Percentiles rank a stretch among this genome's conserved stretches.
Evolutionary conservation across 2,888 invertebrate genomes (phyloP).

Genomic region (Andrena bicolor): DNA sequence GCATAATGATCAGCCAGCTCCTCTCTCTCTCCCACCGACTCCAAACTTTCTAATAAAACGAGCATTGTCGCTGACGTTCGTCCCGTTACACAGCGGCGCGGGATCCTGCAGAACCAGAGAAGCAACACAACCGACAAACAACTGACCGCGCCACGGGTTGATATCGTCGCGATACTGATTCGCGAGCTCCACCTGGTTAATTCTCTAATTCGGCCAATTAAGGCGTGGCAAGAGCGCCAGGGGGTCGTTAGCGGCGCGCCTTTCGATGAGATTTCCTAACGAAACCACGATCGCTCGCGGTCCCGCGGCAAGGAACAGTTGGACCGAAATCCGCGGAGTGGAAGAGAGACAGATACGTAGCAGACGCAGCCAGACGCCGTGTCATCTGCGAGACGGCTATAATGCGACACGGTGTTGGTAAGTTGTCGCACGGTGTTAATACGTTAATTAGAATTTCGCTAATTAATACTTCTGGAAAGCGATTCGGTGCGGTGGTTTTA

Average conservation of each 20-base stretch:
- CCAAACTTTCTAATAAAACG: slow-evolving; percentile 80
- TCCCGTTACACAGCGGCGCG: neutral
- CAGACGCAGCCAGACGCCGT: slow-evolving; percentile 21
- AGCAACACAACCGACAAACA: neutral
- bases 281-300: slow-evolving; percentile 7
- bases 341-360: slow-evolving; percentile 9
- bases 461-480: slow-evolving; percentile 54
- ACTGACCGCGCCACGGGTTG: slow-evolving; percentile 6
- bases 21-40: slow-evolving; percentile 29
- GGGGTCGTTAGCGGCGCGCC: slow-evolving; percentile 6
- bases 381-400: slow-evolving; percentile 25
- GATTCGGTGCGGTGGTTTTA: slow-evolving; percentile 17
- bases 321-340: slow-evolving; percentile 5
- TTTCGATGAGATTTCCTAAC: slow-evolving; percentile 16
- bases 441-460: slow-evolving; percentile 60
- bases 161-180: neutral
- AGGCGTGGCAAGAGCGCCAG: neutral
- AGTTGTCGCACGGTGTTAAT: slow-evolving; percentile 40
- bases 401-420: slow-evolving; percentile 36
- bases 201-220: slow-evolving; percentile 12
- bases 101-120: slow-evolving; percentile 4
- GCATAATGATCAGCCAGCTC: slow-evolving; percentile 80
- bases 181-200: neutral
- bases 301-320: neutral
- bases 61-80: slow-evolving; percentile 74